A percentile compares a stretch with the other conserved stretches of the same genome.
phyloP scores from a whole-genome alignment of 64 coral and sea anemone genomes.

The Pachyseris speciosa region DNA sequence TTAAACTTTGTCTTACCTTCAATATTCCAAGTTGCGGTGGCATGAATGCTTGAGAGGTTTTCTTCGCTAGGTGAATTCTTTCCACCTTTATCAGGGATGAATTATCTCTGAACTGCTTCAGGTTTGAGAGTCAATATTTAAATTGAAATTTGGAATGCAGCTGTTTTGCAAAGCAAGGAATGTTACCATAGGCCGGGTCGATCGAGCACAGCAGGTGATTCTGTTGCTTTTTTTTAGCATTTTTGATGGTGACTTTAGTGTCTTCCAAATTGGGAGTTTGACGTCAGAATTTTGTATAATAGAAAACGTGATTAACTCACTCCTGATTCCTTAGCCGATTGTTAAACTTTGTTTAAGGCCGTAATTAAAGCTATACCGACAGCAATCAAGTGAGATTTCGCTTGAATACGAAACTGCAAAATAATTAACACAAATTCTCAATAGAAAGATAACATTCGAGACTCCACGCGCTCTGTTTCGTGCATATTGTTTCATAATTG shows the following conservation, averaged over 20 bases:
- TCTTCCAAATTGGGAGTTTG: background rate
- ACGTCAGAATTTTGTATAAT: background rate
- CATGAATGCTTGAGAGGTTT: background rate
- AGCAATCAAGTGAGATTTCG: too few species aligned
- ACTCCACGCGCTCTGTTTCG: too few species aligned
- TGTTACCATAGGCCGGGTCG: background rate
- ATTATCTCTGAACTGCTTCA: background rate
- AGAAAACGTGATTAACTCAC: too few species aligned
- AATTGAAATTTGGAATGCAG: background rate
- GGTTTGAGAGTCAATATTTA: background rate
- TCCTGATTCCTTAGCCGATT: too few species aligned
- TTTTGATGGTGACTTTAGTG: background rate
- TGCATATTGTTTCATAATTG: too few species aligned
- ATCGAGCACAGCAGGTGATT: conserved; percentile 2
- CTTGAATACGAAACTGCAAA: too few species aligned
- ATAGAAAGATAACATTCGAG: too few species aligned
- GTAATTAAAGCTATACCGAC: too few species aligned
- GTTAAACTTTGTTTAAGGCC: too few species aligned
- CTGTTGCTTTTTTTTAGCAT: background rate
- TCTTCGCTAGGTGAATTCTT: background rate
- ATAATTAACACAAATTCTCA: too few species aligned
- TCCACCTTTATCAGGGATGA: background rate
- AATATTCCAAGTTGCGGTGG: background rate
- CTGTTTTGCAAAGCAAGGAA: background rate
- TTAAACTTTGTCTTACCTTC: background rate